Evolutionary conservation across 2,797 vertebrate genomes (phyloP), one percentile per base, ranked within the genome.

Genomic region (Notolepis coatsorum): DNA sequence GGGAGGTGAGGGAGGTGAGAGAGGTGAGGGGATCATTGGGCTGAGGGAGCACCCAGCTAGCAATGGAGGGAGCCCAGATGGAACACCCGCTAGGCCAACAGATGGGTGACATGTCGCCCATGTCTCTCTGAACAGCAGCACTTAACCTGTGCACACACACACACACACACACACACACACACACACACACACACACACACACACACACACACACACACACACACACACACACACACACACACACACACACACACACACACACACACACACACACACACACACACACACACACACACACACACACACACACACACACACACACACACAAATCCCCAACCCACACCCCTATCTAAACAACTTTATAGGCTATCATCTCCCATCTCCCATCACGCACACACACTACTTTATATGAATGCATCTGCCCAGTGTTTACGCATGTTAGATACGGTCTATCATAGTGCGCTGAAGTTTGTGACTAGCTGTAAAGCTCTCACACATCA

Each of bases 31-130:
- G 41, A 15, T 25, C 33, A 47, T 28, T 43, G 51, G 12, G 31
- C 3, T 7, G 24, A 20, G 24, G 15, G 23, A 23, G 31, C 25
- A 13, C 30, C 4, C 15, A 8, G 45, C 18, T 5, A 48, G 2
- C 2, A 51, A 10, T 39, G 41, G 54, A 49, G 21, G 21, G 33
- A 33, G 4, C 17, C 5, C 10, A 56, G 51, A 61, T 66, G 28
- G 12, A 54, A 30, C 51, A 42, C 62, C 62, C 24, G 45, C 21
- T 39, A 53, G 21, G n/a, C 5, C 5, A 38, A 42, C 56, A 65
- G 68, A 65, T 33, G 46, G 57, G 18, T 24, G 51, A 43, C 15
- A 18, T 28, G 15, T 35, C 42, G 41, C 46, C 46, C 27, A 5
- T 31, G 58, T 20, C 43, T 43, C 49, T 56, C 38, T 28, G 57